Evolutionary conservation across 2,797 vertebrate genomes (phyloP).

Genomic region (Chrosomus eos): DNA sequence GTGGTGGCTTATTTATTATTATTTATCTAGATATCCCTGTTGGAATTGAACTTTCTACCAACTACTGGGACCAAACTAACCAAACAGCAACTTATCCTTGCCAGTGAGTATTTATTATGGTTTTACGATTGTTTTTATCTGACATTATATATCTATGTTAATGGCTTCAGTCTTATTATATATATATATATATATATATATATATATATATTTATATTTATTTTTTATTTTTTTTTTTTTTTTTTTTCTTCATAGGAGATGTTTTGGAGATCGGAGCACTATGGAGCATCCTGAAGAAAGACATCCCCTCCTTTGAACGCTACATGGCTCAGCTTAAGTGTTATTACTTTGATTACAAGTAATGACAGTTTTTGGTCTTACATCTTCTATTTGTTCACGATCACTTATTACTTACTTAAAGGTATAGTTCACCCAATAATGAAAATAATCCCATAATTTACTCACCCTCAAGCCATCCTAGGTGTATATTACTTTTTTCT

Average conservation of each 20-base stretch:
- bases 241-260: slow-evolving; percentile 80
- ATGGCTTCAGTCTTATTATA: neutral
- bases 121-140: neutral
- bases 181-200: no score
- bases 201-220: no score
- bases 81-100: slow-evolving; percentile 92
- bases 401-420: neutral
- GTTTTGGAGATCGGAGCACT: slow-evolving; percentile 94
- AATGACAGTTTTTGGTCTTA: slow-evolving; percentile 56
- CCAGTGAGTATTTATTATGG: slow-evolving; percentile 80
- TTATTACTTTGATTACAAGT: slow-evolving; percentile 99
- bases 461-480: neutral
- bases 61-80: slow-evolving; percentile 86
- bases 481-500: neutral
- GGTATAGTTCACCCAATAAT: neutral
- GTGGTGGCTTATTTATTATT: neutral
- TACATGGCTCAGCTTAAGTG: slow-evolving; percentile 98
- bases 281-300: slow-evolving; percentile 94
- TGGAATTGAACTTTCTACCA: slow-evolving; percentile 94
- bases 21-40: slow-evolving; percentile 81
- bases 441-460: neutral
- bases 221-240: neutral
- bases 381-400: neutral
- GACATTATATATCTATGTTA: neutral
- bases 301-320: slow-evolving; percentile 93